Evolutionary conservation across 1,140 invertebrate genomes (phyloP).

Genomic region (Ceratosolen fusciceps): DNA sequence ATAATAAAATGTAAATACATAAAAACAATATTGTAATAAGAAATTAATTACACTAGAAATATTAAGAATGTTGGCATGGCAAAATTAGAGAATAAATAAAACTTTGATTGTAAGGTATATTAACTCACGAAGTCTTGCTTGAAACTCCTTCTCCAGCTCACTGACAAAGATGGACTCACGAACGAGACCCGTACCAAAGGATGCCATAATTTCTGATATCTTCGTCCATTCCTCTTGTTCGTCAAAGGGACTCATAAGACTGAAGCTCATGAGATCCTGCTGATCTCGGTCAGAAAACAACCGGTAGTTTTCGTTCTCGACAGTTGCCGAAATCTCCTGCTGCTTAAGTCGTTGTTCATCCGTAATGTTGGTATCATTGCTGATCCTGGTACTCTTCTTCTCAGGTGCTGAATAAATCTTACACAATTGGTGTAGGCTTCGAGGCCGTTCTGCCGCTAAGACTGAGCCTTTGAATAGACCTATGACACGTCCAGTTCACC

Average conservation of each 20-base stretch:
- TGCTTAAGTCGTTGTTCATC: conserved; percentile 73
- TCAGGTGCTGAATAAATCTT: conserved; percentile 70
- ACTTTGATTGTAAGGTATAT: too few species aligned
- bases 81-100: too few species aligned
- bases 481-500: conserved; percentile 58
- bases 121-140: conserved; percentile 76
- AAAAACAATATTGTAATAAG: too few species aligned
- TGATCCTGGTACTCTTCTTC: conserved; percentile 62
- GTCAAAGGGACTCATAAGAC: conserved; percentile 89
- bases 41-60: too few species aligned
- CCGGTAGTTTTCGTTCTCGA: conserved; percentile 34
- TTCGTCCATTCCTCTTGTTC: conserved; percentile 95
- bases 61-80: too few species aligned
- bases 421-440: conserved; percentile 79
- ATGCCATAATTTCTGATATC: conserved; percentile 94
- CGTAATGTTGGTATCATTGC: conserved; percentile 61
- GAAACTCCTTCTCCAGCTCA: conserved; percentile 88
- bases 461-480: conserved; percentile 85
- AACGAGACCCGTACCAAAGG: conserved; percentile 86
- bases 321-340: conserved; percentile 47
- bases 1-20: too few species aligned
- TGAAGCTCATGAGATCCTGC: conserved; percentile 74
- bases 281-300: conserved; percentile 55
- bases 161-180: conserved; percentile 86
- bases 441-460: conserved; percentile 80